These are phyloP conservation scores for Perognathus longimembris DNA, from an alignment of 2,113 vertebrate genomes.

Conservation along the genomic window DNA sequence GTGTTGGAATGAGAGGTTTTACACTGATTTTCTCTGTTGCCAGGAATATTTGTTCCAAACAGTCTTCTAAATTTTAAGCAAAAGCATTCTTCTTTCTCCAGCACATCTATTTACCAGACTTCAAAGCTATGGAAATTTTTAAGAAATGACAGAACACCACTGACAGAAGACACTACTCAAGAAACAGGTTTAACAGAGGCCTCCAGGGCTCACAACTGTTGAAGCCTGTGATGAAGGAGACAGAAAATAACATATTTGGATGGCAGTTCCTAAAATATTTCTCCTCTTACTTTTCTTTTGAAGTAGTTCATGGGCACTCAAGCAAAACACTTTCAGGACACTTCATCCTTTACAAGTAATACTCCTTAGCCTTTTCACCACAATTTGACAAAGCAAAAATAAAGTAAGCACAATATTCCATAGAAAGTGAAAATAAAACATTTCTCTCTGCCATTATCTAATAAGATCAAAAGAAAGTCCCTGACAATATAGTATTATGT, in stretches of 20 bases:
- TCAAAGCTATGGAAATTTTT: slow-evolving; percentile 69
- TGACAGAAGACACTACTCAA: not conserved
- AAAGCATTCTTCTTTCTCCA: slow-evolving; percentile 68
- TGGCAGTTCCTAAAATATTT: slow-evolving; percentile 4
- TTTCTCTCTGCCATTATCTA: not conserved
- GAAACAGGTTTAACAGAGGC: not conserved
- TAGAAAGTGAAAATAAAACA: slow-evolving; percentile 12
- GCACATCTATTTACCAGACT: slow-evolving; percentile 60
- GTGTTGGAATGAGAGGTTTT: slow-evolving; percentile 66
- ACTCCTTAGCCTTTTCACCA: not conserved
- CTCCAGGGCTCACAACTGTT: not conserved
- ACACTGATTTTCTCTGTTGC: slow-evolving; percentile 65
- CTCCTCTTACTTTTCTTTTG: not conserved
- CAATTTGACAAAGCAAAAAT: slow-evolving; percentile 26
- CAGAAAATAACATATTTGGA: not conserved
- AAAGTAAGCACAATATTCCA: slow-evolving; percentile 21
- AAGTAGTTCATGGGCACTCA: not conserved
- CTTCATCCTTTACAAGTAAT: not conserved
- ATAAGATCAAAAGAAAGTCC: not conserved
- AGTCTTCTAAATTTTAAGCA: slow-evolving; percentile 73
- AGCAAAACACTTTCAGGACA: slow-evolving; percentile 39
- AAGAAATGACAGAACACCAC: slow-evolving; percentile 29
- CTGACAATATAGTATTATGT: not conserved
- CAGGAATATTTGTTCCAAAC: slow-evolving; percentile 73
- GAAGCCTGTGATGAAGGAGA: not conserved